Evolutionary conservation across 2,888 invertebrate species (phyloP).

Genomic region (Cremastobaeus sp.): DNA sequence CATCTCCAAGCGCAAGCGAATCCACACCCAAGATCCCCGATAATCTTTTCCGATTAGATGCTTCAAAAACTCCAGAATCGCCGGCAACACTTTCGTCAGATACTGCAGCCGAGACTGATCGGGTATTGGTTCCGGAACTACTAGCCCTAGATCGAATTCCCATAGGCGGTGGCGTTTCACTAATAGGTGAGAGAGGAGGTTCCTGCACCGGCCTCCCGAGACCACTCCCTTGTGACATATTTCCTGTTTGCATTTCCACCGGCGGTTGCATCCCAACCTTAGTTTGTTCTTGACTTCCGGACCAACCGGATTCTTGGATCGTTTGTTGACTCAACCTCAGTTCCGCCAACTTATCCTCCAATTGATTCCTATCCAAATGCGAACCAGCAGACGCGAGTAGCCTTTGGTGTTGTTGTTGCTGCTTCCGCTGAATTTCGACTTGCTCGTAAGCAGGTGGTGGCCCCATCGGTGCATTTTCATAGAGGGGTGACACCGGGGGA

Average conservation of each 20-base stretch:
- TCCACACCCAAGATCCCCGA: slow-evolving; percentile 73
- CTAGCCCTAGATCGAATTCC: slow-evolving; percentile 76
- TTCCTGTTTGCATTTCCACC: slow-evolving; percentile 77
- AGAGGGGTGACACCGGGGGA: slow-evolving; percentile 88
- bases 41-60: slow-evolving; percentile 83
- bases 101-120: slow-evolving; percentile 96
- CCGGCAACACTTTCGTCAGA: slow-evolving; percentile 98
- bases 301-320: slow-evolving; percentile 68
- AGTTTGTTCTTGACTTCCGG: slow-evolving; percentile 63
- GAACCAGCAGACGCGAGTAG: slow-evolving; percentile 62
- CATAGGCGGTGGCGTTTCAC: slow-evolving; percentile 87
- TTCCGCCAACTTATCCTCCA: slow-evolving; percentile 79
- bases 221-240: slow-evolving; percentile 82
- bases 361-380: slow-evolving; percentile 70
- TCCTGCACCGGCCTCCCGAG: slow-evolving; percentile 81
- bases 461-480: slow-evolving; percentile 78
- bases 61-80: slow-evolving; percentile 95
- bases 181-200: slow-evolving; percentile 89
- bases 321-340: slow-evolving; percentile 80
- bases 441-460: slow-evolving; percentile 83
- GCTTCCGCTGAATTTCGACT: slow-evolving; percentile 83
- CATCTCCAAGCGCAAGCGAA: slow-evolving; percentile 76
- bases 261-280: slow-evolving; percentile 73
- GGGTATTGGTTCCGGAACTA: slow-evolving; percentile 86
- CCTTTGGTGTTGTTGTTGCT: slow-evolving; percentile 74